Evolutionary conservation across 2,113 vertebrate species (phyloP).

Genomic region (Ramphastos sulfuratus): DNA sequence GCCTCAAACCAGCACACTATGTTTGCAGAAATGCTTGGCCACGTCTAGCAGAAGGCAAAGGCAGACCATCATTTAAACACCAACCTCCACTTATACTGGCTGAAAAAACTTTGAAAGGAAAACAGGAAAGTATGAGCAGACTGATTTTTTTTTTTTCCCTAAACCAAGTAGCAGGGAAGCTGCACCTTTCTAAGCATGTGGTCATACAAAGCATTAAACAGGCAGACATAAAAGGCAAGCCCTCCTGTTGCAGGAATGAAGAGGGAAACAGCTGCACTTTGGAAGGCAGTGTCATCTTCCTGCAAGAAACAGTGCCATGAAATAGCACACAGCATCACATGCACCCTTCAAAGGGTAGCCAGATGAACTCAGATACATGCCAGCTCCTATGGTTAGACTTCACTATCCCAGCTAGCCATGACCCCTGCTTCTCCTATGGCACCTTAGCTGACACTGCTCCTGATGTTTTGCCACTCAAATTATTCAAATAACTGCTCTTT

Average conservation of each 20-base stretch:
- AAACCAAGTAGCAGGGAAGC: background rate
- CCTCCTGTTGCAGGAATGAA: slow-evolving; percentile 15
- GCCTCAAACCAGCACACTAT: too few species aligned
- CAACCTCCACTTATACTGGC: background rate
- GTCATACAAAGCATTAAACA: background rate
- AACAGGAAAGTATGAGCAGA: background rate
- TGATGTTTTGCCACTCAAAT: background rate
- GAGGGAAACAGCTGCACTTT: slow-evolving; percentile 16
- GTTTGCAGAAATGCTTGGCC: background rate
- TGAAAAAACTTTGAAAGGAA: background rate
- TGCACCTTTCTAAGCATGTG: background rate
- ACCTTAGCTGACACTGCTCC: background rate
- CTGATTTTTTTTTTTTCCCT: background rate
- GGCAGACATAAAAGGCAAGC: background rate
- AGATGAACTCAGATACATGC: background rate
- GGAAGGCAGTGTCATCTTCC: slow-evolving; percentile 10
- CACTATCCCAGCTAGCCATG: background rate
- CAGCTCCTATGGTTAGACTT: background rate
- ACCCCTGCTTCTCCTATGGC: background rate
- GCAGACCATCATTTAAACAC: background rate
- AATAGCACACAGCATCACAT: background rate
- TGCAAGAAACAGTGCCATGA: background rate
- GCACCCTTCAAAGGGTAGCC: background rate
- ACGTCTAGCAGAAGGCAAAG: background rate
- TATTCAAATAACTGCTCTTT: background rate